phyloP scores from a whole-genome alignment of 2,888 invertebrate genomes.

The Meiosimyza platycephala region DNA sequence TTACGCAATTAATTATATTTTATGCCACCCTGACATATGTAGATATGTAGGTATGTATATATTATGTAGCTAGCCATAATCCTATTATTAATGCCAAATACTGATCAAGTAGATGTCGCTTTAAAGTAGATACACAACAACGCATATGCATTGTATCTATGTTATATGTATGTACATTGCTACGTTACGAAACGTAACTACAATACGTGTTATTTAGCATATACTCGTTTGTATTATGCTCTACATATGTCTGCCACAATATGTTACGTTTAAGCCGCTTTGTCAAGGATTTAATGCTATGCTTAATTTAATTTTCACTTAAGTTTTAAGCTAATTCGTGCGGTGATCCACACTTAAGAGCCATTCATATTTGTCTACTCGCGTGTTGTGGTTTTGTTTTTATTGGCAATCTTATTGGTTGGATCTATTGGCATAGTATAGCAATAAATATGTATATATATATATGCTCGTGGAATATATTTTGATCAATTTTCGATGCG shows the following conservation, averaged over 20 bases:
- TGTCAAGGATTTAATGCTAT: background rate
- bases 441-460: no score
- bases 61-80: background rate
- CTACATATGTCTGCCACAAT: no score
- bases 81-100: slow-evolving; percentile 4
- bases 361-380: no score
- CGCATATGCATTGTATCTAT: background rate
- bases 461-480: no score
- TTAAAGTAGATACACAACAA: background rate
- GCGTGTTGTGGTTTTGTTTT: no score
- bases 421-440: no score
- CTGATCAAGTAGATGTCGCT: background rate
- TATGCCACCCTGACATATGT: no score
- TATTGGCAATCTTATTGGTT: no score
- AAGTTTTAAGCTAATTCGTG: slow-evolving; percentile 2
- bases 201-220: background rate
- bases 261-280: background rate
- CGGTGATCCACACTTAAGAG: background rate
- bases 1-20: no score
- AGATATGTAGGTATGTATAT: no score
- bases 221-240: background rate
- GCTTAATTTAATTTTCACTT: slow-evolving; percentile 15
- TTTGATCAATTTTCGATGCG: no score
- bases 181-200: background rate
- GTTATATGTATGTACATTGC: no score